These are phyloP conservation scores for Gymnodraco acuticeps DNA, from an alignment of 2,797 vertebrate species.

Conservation along the genomic window DNA sequence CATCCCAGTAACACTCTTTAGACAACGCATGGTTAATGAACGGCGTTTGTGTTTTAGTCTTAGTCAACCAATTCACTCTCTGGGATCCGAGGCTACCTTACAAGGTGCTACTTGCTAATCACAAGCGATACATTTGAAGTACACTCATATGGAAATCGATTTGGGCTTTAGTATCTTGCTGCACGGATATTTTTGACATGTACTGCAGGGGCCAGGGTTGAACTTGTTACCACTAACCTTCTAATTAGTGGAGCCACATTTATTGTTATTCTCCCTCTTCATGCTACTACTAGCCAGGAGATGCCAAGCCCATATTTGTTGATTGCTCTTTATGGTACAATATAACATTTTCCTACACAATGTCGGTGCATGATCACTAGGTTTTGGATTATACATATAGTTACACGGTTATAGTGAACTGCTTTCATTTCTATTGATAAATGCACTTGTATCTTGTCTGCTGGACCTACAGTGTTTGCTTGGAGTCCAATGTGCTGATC, in stretches of 20 bases:
- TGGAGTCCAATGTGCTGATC: conserved; percentile 71
- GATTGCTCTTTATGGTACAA: background rate
- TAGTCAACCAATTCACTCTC: too few species aligned
- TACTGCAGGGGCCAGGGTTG: too few species aligned
- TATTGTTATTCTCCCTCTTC: background rate
- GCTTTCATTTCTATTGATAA: conserved; percentile 29
- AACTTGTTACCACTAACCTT: too few species aligned
- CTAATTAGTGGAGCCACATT: too few species aligned
- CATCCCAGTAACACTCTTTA: background rate
- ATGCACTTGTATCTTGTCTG: conserved; percentile 24
- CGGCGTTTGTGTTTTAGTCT: too few species aligned
- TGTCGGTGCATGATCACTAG: background rate
- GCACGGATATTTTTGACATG: too few species aligned
- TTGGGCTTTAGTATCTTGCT: too few species aligned
- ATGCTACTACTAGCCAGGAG: background rate
- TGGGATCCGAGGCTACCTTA: too few species aligned
- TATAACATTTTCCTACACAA: conserved; percentile 1
- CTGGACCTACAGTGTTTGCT: conserved; percentile 45
- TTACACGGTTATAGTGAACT: conserved; percentile 10
- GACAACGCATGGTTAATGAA: background rate
- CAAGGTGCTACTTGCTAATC: too few species aligned
- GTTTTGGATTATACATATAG: background rate
- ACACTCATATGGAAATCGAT: too few species aligned
- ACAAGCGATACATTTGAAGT: too few species aligned
- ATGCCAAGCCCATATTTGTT: background rate